phyloP scores from a whole-genome alignment of 2,113 vertebrate genomes.

The Percopsis transmontana region DNA sequence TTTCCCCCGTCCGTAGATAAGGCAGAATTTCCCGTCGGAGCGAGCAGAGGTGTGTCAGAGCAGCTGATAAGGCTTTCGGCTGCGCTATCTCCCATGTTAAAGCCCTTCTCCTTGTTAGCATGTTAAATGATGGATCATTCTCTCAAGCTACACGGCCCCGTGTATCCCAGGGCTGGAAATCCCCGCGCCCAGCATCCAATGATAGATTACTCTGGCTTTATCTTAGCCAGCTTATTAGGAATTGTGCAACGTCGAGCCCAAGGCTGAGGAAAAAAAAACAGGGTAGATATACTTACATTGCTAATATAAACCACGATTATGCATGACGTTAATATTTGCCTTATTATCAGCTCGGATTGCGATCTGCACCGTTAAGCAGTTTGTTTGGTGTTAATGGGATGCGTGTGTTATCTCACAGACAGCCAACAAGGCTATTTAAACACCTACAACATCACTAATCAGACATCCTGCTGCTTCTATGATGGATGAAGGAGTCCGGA shows the following conservation, averaged over 20 bases:
- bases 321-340: conserved; percentile 31
- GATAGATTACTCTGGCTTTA: conserved; percentile 68
- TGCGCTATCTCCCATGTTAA: conserved; percentile 65
- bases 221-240: conserved; percentile 64
- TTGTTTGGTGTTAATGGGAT: conserved; percentile 10
- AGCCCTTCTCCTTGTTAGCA: conserved; percentile 67
- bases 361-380: background rate
- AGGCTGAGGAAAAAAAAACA: too few species aligned
- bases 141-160: conserved; percentile 24
- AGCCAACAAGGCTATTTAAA: background rate
- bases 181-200: conserved; percentile 37
- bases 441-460: background rate
- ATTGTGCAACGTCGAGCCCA: background rate
- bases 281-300: too few species aligned
- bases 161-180: conserved; percentile 39
- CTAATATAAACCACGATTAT: conserved; percentile 38
- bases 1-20: too few species aligned
- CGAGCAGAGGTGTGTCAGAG: conserved; percentile 42
- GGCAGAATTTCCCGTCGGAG: too few species aligned
- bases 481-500: background rate
- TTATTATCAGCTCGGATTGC: conserved; percentile 40
- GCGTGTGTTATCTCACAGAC: background rate
- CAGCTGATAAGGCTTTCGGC: conserved; percentile 51
- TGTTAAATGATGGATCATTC: conserved; percentile 72
- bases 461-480: background rate